A percentile compares a stretch with the other conserved stretches of the same genome.
phyloP scores from a whole-genome alignment of 1,140 invertebrate genomes.

The Brachionus koreanus region DNA sequence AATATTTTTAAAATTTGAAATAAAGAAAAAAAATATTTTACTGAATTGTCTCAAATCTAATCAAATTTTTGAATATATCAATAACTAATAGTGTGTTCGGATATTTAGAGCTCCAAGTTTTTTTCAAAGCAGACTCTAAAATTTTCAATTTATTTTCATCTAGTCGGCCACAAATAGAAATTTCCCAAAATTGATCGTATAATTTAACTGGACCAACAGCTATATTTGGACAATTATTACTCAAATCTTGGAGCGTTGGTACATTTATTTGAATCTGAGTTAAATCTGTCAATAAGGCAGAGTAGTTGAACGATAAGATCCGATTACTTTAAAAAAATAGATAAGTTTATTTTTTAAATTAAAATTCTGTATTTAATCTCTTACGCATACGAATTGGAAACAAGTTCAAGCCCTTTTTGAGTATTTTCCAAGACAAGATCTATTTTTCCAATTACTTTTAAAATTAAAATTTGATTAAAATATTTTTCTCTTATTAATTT shows the following conservation, averaged over 20 bases:
- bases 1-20: not conserved
- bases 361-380: not conserved
- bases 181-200: constrained; percentile 20
- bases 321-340: not conserved
- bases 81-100: not conserved
- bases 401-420: not conserved
- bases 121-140: not conserved
- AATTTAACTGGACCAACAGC: not conserved
- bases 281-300: not conserved
- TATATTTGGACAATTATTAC: not conserved
- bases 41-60: not conserved
- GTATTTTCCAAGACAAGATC: not conserved
- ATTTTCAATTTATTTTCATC: not conserved
- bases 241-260: not conserved
- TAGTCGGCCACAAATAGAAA: not conserved
- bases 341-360: not conserved
- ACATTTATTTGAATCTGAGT: not conserved
- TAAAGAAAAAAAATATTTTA: not conserved
- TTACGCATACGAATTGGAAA: not conserved
- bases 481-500: no score
- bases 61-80: constrained; percentile 23
- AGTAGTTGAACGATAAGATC: not conserved
- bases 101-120: not conserved
- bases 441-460: not conserved
- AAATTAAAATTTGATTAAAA: not conserved